Conservation (phyloP, 2,113 vertebrate genomes). For the Chamaetylas fuelleborni region DNA sequence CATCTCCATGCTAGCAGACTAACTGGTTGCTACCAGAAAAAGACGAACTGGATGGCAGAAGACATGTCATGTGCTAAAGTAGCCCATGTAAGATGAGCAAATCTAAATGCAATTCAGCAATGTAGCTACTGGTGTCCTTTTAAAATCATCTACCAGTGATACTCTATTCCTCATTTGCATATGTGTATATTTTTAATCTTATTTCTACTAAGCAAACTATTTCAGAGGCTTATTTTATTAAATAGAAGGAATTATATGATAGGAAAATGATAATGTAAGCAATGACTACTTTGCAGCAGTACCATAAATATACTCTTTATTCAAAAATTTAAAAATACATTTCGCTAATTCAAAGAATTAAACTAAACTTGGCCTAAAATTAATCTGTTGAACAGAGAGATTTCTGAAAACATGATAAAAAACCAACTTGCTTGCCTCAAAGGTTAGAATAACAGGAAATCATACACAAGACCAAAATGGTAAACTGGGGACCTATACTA, state of each 20-base stretch:
- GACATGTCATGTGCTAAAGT: neutral
- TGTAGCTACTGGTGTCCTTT: neutral
- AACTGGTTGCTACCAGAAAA: neutral
- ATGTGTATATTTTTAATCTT: neutral
- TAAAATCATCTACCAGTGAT: neutral
- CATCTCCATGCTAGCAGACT: rapidly evolving
- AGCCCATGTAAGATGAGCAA: neutral
- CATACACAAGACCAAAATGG: neutral
- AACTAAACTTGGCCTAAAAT: neutral
- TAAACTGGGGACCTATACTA: neutral
- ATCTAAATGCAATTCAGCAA: neutral
- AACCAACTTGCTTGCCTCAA: neutral
- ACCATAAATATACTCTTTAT: neutral
- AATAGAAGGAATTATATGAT: neutral
- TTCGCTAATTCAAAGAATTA: neutral
- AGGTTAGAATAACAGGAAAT: neutral
- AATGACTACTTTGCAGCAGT: neutral
- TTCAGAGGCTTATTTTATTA: neutral
- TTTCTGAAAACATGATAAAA: neutral
- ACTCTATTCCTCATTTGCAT: neutral
- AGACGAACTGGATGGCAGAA: neutral
- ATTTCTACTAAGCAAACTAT: neutral
- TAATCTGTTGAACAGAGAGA: neutral
- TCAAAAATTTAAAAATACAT: neutral
- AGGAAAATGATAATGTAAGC: neutral